Evolutionary conservation across 2,797 vertebrate genomes (phyloP), one percentile per base, ranked within the genome.

Genomic region (Tokudaia muenninki): DNA sequence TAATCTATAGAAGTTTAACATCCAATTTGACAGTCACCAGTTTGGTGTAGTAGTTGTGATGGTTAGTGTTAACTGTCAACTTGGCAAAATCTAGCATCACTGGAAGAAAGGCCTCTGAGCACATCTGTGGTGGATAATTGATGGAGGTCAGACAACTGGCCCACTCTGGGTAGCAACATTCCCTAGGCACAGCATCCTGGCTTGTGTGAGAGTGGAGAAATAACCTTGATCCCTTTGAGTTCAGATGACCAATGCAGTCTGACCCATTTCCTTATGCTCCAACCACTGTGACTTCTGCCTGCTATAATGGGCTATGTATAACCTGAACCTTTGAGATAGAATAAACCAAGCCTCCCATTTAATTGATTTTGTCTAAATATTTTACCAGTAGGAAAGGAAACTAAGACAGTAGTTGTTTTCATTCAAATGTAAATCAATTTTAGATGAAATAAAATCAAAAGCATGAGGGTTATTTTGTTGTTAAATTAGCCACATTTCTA

Each of bases 361-460:
- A 21, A 24, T 2, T 57, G n/a, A 41, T 22, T 88, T 31, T 74
- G 70, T 88, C 86, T 29, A 17, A 87, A 37, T 87, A 31, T 75
- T 74, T 57, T 74, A 88, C 50, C 14, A 8, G 41, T 21, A 8
- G 24, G n/a, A 74, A 74, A 59, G 26, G n/a, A 88, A 75, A 31
- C 24, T 74, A 59, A 44, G 52, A 57, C 26, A 21, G 12, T 89
- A 67, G 19, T 44, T 86, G 93, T 87, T 96, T 94, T 63, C 59
- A 75, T 61, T 87, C 89, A 94, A 92, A 22, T 95, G 37, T 91
- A 92, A 86, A 90, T 79, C 81, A 82, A 70, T 75, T 81, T 81
- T 81, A 70, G 92, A 82, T 63, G 50, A 55, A 81, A 63, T 83
- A 5, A 65, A 95, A 93, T 41, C 2, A 90, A 41, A 81, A 80